Evolutionary conservation across 2,113 vertebrate species (phyloP), one percentile per base, ranked within the genome.

Genomic region (Thamnaconus septentrionalis): DNA sequence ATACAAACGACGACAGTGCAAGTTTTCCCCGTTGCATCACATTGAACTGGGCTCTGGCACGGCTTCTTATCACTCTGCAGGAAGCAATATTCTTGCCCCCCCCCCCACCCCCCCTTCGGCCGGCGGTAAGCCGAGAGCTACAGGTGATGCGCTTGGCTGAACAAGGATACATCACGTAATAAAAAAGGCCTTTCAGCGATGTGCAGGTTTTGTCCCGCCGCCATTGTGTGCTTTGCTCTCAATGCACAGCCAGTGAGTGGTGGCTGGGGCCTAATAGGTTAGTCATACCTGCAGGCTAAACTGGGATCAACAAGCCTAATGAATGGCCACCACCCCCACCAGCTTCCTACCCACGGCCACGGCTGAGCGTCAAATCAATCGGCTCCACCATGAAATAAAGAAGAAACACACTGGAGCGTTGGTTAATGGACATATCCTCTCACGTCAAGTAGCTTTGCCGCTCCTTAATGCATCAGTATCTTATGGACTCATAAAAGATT

Each of bases 181-280:
- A 80, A 76, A 49, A 42, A 63, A 69, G 11, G 59, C 64, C 53
- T 78, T 78, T 83, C 76, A 81, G 1, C 55, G 58, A 69, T 67
- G 12, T 64, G 44, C 51, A 42, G 61, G 64, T 78, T 88, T 75
- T 66, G 61, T 75, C 66, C 56, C 18, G 3, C 65, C 61, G 44
- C 54, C 62, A 57, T 68, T 81, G 60, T 81, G 47, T 66, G 39
- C 64, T 45, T 0, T 61, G 53, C 6, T 18, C 62, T 73, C 7
- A 1, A 45, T 44, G 64, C 71, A 51, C 59, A 53, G 58, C 9
- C 7, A 46, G 41, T 7, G 62, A 46, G 41, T 7, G 62, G 45
- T 11, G 61, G 64, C 59, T 42, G 75, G 46, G 47, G 8, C 18
- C 43, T 66, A 75, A 80, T 63, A 79, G 73, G 73, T 69, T 47